Percentiles rank a stretch among this genome's conserved stretches.
These are phyloP conservation scores for Lycia hirtaria DNA, from an alignment of 2,888 invertebrate genomes.

Conservation along the genomic window DNA sequence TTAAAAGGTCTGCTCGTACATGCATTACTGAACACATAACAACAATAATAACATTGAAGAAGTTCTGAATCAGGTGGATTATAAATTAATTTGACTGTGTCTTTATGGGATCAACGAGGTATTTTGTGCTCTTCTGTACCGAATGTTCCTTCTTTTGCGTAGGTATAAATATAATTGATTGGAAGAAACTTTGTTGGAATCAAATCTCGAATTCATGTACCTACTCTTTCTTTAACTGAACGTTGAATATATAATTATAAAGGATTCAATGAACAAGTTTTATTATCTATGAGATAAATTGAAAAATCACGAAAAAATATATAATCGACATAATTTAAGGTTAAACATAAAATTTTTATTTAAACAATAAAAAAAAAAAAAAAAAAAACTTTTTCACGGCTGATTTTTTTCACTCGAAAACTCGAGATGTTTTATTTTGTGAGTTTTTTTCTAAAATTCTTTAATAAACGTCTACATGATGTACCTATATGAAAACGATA, in stretches of 20 bases:
- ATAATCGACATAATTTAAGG: no score
- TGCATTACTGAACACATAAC: constrained; percentile 15
- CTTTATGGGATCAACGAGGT: neutral
- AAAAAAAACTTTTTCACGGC: no score
- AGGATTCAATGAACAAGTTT: no score
- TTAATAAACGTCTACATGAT: no score
- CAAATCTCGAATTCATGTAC: neutral
- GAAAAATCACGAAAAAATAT: no score
- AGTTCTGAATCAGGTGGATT: constrained; percentile 11
- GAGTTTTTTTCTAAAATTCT: no score
- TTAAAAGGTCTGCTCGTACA: constrained; percentile 12
- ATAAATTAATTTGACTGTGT: constrained; percentile 10
- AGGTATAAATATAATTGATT: neutral
- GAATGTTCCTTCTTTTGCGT: neutral
- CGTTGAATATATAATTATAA: neutral
- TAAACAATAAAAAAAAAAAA: no score
- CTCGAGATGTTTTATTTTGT: no score
- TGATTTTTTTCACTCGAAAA: no score
- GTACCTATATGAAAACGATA: no score
- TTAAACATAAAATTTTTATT: no score
- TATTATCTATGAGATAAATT: no score
- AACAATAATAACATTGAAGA: constrained; percentile 3
- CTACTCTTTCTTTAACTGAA: neutral
- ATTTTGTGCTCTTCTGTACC: neutral
- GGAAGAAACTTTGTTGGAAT: neutral